Percentiles rank a stretch among this genome's conserved stretches.
Conservation (phyloP, 2,113 vertebrate genomes). For the Eidolon helvum region DNA sequence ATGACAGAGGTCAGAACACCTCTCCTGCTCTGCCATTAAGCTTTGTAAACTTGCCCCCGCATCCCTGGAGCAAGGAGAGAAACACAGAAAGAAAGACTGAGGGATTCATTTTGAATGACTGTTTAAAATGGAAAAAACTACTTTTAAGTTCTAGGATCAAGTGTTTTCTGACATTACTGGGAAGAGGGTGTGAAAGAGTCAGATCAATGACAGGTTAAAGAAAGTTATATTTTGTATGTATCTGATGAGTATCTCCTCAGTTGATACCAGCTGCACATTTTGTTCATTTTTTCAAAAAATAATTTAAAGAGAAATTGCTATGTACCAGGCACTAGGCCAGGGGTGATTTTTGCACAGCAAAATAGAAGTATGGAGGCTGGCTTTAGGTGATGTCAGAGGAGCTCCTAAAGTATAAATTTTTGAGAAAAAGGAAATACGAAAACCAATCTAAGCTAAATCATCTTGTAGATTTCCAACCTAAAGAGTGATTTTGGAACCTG, state of each 20-base stretch:
- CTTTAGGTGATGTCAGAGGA: background rate
- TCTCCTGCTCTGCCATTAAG: background rate
- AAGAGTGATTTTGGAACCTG: background rate
- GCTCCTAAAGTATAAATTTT: background rate
- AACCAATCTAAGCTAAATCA: conserved; percentile 17
- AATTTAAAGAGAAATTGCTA: background rate
- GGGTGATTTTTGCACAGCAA: background rate
- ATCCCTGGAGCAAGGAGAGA: background rate
- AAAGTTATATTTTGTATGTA: background rate
- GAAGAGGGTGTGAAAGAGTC: background rate
- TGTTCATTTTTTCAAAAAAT: background rate
- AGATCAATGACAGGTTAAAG: background rate
- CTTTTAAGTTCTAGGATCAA: background rate
- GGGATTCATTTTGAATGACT: background rate
- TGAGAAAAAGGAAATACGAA: background rate
- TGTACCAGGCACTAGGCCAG: background rate
- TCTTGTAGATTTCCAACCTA: background rate
- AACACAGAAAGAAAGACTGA: background rate
- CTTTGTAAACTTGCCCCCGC: background rate
- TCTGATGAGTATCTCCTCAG: background rate
- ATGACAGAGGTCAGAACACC: background rate
- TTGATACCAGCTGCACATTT: background rate
- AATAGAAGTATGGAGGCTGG: background rate
- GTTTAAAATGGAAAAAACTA: background rate
- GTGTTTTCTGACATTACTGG: background rate